These are phyloP conservation scores for Neocloeon triangulifer DNA, from an alignment of 1,140 invertebrate genomes.

Conservation along the genomic window DNA sequence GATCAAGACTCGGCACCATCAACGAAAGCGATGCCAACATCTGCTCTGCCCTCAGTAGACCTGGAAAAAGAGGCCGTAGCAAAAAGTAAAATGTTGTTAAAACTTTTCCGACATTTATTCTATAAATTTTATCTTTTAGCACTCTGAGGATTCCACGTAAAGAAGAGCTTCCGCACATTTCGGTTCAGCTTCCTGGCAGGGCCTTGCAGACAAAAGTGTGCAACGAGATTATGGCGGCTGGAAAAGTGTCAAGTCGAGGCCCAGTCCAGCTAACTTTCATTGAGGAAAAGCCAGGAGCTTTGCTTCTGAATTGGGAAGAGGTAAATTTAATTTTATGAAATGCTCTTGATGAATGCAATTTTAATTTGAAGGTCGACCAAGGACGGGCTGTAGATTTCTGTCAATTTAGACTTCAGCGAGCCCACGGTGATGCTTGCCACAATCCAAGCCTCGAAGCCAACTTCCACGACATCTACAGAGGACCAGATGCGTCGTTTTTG, in stretches of 20 bases:
- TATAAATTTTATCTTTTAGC: too few species aligned
- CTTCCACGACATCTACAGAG: conserved; percentile 9
- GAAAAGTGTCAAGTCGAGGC: conserved; percentile 10
- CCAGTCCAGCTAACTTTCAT: conserved; percentile 9
- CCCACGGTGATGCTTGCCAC: conserved; percentile 5
- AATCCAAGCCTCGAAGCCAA: conserved; percentile 4
- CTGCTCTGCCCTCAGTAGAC: too few species aligned
- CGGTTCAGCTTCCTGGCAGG: conserved; percentile 8
- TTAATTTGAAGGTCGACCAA: conserved; percentile 8
- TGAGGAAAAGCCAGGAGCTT: conserved; percentile 10
- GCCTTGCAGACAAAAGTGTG: conserved; percentile 4
- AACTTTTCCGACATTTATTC: too few species aligned
- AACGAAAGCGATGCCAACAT: too few species aligned
- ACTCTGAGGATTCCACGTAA: conserved; percentile 9
- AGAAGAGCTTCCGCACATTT: conserved; percentile 10
- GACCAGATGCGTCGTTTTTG: conserved; percentile 7
- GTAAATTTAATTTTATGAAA: conserved; percentile 5
- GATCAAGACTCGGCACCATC: conserved; percentile 6
- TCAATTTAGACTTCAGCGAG: conserved; percentile 9
- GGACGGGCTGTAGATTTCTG: conserved; percentile 8
- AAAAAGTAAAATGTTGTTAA: too few species aligned
- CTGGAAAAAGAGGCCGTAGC: too few species aligned
- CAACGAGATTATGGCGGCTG: conserved; percentile 4
- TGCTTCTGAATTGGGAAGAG: conserved; percentile 11
- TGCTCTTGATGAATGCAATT: background rate